Evolutionary conservation across 2,113 vertebrate species (phyloP).

Genomic region (Megaleporinus macrocephalus): DNA sequence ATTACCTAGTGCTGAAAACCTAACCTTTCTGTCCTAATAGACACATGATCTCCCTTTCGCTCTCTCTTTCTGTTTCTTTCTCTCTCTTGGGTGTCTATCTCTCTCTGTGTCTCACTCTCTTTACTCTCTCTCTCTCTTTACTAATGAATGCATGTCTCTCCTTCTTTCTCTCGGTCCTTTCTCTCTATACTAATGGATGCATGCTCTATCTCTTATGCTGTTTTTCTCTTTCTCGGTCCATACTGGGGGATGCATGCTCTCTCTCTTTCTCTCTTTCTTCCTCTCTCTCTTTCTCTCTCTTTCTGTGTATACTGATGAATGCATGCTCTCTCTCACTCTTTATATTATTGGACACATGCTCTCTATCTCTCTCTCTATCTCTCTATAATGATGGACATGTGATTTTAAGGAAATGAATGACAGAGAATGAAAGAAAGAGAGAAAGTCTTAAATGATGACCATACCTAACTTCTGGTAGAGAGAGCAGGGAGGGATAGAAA

Average conservation of each 20-base stretch:
- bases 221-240: not conserved
- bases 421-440: too few species aligned
- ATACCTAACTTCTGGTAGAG: not conserved
- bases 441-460: not conserved
- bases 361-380: not conserved
- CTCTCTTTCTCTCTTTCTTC: too few species aligned
- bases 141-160: too few species aligned
- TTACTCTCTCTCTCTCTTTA: not conserved
- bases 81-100: not conserved
- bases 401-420: not conserved
- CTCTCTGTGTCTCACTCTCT: too few species aligned
- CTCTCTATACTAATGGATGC: too few species aligned
- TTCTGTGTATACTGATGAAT: too few species aligned
- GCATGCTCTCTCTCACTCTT: too few species aligned
- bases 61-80: not conserved
- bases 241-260: too few species aligned
- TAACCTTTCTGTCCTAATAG: too few species aligned
- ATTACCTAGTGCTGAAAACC: not conserved
- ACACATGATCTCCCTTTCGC: too few species aligned
- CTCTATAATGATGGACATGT: not conserved
- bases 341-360: too few species aligned
- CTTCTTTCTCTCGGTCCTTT: too few species aligned
- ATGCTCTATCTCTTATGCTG: not conserved
- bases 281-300: not conserved
- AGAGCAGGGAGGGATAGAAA: constrained; percentile 5